Percentiles rank a stretch among this genome's conserved stretches.
Evolutionary conservation across 2,888 invertebrate genomes (phyloP).

Genomic region (Acleris literana): DNA sequence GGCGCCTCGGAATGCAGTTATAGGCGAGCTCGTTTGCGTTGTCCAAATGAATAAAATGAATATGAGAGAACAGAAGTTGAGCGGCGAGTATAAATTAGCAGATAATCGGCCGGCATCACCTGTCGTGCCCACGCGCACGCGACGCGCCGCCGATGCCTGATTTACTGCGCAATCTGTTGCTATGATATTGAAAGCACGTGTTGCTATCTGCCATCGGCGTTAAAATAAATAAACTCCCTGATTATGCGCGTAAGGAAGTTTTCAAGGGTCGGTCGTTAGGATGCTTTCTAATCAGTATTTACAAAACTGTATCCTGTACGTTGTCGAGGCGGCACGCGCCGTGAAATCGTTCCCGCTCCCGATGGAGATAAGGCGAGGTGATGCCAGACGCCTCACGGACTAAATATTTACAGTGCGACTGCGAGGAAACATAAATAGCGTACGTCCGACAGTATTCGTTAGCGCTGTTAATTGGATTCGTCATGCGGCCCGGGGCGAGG

Average conservation of each 20-base stretch:
- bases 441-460: slow-evolving; percentile 71
- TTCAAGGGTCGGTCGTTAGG: slow-evolving; percentile 58
- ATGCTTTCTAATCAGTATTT: slow-evolving; percentile 70
- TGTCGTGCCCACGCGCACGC: slow-evolving; percentile 66
- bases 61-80: slow-evolving; percentile 76
- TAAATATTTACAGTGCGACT: slow-evolving; percentile 80
- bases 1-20: slow-evolving; percentile 71
- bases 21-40: slow-evolving; percentile 75
- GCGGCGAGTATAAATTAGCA: slow-evolving; percentile 75
- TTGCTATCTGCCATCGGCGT: slow-evolving; percentile 50
- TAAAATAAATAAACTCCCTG: slow-evolving; percentile 60
- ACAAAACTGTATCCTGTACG: slow-evolving; percentile 66
- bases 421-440: slow-evolving; percentile 79
- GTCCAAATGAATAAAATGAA: slow-evolving; percentile 73
- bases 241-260: slow-evolving; percentile 57
- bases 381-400: slow-evolving; percentile 73
- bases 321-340: slow-evolving; percentile 51
- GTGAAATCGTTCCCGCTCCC: slow-evolving; percentile 61
- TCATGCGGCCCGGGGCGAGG: slow-evolving; percentile 64
- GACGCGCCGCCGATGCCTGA: slow-evolving; percentile 45
- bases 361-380: slow-evolving; percentile 73
- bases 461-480: slow-evolving; percentile 77
- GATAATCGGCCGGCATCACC: slow-evolving; percentile 75
- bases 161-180: slow-evolving; percentile 55
- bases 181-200: slow-evolving; percentile 58